Base-by-base conservation (phyloP, 2,888 invertebrate species). In the Danaus chrysippus region DNA sequence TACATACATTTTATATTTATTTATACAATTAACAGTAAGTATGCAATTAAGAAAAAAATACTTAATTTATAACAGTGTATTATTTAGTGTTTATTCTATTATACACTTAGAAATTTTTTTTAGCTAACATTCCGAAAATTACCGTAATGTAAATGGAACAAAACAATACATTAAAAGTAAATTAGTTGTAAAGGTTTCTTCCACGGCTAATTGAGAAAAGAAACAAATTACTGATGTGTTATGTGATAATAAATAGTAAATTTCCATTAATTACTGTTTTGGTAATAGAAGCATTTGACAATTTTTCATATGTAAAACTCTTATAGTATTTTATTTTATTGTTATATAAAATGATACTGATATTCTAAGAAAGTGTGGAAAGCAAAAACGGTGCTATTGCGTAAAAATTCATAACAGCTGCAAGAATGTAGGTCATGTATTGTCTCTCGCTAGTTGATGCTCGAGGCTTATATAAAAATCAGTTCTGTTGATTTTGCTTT, bases 201-300 rank as follows among this genome's bases (percentile, higher is more conserved):
- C 46, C 46, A 46, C 13, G 6, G n/a, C n/a, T 10, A 46, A 46
- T 46, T 46, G 13, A n/a, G 46, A 13, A 13, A 11, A 49, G 11
- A 1, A 49, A 49, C 15, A 17, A 49, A 17, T 49, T 10, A 49
- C 17, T 49, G 17, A 49, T 9, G 15, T 17, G 5, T 49, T 10
- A 49, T 12, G 49, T 49, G 17, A 17, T 49, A 49, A 17, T 49
- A 49, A 49, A 49, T 17, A 49, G 49, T 15, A 15, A 49, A 49
- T 17, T 49, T 49, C 49, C 49, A 49, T 17, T 49, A 49, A 49
- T 49, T 49, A 17, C 17, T 15, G 17, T 2, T 49, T 49, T 17
- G 49, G 17, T 17, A 49, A 49, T 10, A 15, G 15, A 17, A 10
- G 46, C 15, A 3, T 15, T 17, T 49, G 5, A 1, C 11, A 17